Evolutionary conservation across 2,888 invertebrate species (phyloP).

Genomic region (Congeria kusceri): DNA sequence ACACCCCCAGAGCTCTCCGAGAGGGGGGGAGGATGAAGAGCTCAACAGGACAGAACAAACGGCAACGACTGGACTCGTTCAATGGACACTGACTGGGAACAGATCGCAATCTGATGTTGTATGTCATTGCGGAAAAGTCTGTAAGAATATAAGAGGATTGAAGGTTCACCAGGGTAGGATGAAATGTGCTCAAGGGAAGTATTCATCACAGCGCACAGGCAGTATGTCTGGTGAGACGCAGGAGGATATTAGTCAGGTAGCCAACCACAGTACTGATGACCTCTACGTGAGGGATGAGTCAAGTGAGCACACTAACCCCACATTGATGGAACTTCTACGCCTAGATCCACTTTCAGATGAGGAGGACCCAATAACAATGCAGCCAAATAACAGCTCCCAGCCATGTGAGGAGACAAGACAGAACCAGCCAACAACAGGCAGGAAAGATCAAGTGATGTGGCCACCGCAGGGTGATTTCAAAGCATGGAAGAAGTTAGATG

Average conservation of each 20-base stretch:
- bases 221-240: background rate
- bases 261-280: background rate
- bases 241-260: background rate
- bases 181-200: background rate
- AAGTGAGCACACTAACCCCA: background rate
- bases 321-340: background rate
- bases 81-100: slow-evolving; percentile 26
- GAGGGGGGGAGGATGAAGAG: no score
- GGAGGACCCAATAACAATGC: no score
- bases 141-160: slow-evolving; percentile 16
- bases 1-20: no score
- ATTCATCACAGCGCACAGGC: background rate
- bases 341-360: background rate
- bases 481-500: slow-evolving; percentile 8
- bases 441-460: background rate
- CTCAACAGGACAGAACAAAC: slow-evolving; percentile 17
- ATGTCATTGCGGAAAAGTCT: slow-evolving; percentile 20
- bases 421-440: background rate
- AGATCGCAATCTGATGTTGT: background rate
- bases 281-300: background rate
- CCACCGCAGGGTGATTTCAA: background rate
- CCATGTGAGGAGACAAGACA: background rate
- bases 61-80: slow-evolving; percentile 11
- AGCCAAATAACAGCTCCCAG: no score
- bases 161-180: background rate